These are phyloP conservation scores for Cheilosia scutellata DNA, from an alignment of 2,888 invertebrate species.

Conservation along the genomic window DNA sequence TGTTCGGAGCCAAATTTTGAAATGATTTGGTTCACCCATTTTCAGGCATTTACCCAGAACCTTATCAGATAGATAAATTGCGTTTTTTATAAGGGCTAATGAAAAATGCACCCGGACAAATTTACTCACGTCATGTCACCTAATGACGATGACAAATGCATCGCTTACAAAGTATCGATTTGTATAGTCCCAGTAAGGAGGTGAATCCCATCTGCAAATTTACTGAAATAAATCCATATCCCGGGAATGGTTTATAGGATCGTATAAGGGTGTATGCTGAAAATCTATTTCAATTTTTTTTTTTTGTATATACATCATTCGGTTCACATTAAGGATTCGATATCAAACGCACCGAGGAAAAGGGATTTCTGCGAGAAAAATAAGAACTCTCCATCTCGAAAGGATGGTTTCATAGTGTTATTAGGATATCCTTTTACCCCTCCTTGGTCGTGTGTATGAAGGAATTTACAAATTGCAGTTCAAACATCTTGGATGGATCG, in stretches of 20 bases:
- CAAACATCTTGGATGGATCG: constrained; percentile 54
- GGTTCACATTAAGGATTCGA: constrained; percentile 24
- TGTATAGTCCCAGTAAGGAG: background rate
- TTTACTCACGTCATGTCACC: background rate
- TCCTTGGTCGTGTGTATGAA: background rate
- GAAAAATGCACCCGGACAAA: constrained; percentile 26
- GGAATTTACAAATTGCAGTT: constrained; percentile 53
- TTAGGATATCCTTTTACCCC: constrained; percentile 5
- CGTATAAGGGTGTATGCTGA: constrained; percentile 5
- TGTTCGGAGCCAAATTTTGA: background rate
- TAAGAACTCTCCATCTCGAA: background rate
- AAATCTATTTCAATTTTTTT: constrained; percentile 48
- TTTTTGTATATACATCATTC: background rate
- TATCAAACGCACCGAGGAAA: constrained; percentile 18
- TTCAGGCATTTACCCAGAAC: too few relatives aligned
- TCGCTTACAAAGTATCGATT: constrained; percentile 16
- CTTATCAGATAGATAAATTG: constrained; percentile 11
- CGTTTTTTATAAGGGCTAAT: background rate
- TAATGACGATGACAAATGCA: constrained; percentile 38
- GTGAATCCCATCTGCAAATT: constrained; percentile 14
- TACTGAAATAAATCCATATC: constrained; percentile 27
- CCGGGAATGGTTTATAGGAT: constrained; percentile 37
- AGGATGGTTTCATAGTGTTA: constrained; percentile 14
- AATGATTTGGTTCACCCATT: background rate
- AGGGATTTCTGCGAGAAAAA: constrained; percentile 6